Evolutionary conservation across 2,113 vertebrate genomes (phyloP).

Genomic region (Pelmatolapia mariae): DNA sequence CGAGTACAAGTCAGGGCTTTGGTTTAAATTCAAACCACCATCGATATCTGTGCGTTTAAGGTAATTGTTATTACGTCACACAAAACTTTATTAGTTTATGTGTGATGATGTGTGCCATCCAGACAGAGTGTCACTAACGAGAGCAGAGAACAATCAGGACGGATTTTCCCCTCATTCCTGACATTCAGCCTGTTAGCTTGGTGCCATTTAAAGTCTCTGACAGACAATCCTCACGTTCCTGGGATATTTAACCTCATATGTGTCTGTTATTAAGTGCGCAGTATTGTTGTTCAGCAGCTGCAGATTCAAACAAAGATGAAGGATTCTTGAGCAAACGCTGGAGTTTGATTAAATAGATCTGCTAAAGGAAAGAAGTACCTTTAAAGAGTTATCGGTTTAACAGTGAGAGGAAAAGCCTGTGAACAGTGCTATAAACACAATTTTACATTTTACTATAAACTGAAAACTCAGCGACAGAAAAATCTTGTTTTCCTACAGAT

Average conservation of each 20-base stretch:
- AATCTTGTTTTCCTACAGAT: not conserved
- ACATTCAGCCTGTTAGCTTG: not conserved
- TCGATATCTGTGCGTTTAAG: not conserved
- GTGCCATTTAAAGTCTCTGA: not conserved
- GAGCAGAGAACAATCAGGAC: not conserved
- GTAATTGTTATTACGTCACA: not conserved
- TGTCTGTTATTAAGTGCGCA: not conserved
- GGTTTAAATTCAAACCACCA: not conserved
- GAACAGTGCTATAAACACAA: not conserved
- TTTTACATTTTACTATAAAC: not conserved
- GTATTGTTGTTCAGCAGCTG: not conserved
- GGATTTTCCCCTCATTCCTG: not conserved
- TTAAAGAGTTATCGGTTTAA: not conserved
- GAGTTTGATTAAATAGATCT: not conserved
- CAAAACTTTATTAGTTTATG: not conserved
- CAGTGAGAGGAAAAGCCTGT: not conserved
- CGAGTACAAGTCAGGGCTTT: not conserved
- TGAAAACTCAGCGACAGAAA: not conserved
- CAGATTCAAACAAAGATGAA: not conserved
- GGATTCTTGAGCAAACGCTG: not conserved
- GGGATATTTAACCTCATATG: not conserved
- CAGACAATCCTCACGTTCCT: not conserved
- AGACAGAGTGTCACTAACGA: fast-evolving
- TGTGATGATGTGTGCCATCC: not conserved
- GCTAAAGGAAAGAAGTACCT: not conserved